A percentile compares a stretch with the other conserved stretches of the same genome.
Conservation (phyloP, 2,113 vertebrate genomes). For the Saguinus midas region DNA sequence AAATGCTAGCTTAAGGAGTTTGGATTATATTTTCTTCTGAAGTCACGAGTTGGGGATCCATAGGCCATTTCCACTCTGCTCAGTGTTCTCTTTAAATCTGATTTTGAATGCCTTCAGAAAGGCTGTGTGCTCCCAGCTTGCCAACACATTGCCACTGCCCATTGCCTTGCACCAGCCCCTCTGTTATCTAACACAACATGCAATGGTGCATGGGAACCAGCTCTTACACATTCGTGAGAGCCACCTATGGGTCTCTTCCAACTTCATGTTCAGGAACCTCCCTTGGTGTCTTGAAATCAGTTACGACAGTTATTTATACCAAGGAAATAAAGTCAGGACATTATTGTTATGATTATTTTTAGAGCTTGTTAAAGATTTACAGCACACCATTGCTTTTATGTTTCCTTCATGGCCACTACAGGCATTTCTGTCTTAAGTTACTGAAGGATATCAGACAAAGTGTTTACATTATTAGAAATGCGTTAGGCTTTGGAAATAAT, state of each 20-base stretch:
- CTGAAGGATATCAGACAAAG: background rate
- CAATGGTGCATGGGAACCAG: background rate
- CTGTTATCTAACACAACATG: background rate
- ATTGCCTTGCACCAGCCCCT: background rate
- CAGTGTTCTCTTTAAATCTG: background rate
- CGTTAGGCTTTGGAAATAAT: background rate
- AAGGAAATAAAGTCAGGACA: background rate
- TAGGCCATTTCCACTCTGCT: background rate
- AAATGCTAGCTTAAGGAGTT: background rate
- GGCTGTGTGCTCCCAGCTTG: background rate
- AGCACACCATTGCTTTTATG: background rate
- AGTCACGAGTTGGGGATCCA: background rate
- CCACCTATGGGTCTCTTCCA: background rate
- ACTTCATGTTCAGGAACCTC: background rate
- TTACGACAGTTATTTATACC: background rate
- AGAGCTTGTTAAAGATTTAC: background rate
- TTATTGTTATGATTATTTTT: background rate
- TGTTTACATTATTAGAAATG: background rate
- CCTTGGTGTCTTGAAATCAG: background rate
- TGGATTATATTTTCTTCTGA: background rate
- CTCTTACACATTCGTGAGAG: background rate
- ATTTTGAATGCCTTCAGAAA: background rate
- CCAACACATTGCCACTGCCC: background rate
- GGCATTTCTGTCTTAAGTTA: background rate
- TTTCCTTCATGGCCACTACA: background rate